Evolutionary conservation across 2,113 vertebrate genomes (phyloP).

Genomic region (Capricornis sumatraensis): DNA sequence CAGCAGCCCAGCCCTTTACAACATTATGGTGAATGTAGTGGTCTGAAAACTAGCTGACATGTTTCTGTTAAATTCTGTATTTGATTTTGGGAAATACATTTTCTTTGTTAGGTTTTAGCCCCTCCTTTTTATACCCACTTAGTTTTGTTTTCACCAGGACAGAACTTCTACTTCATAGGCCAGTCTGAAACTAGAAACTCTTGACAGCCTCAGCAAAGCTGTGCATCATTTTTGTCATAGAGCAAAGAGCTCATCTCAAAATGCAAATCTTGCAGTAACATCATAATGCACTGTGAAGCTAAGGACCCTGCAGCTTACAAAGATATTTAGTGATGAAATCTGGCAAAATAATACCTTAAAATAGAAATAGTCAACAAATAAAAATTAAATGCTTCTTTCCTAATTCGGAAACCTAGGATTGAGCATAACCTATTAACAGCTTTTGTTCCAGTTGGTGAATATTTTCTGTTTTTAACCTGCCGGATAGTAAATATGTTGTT

Average conservation of each 20-base stretch:
- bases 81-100: background rate
- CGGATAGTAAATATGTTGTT: background rate
- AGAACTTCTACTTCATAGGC: background rate
- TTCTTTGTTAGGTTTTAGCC: background rate
- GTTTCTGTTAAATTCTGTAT: background rate
- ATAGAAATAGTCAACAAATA: background rate
- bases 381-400: background rate
- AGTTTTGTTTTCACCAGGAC: slow-evolving; percentile 27
- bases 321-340: background rate
- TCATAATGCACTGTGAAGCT: background rate
- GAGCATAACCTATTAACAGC: background rate
- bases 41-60: background rate
- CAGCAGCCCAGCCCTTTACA: background rate
- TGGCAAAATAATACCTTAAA: background rate
- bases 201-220: background rate
- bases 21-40: background rate
- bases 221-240: background rate
- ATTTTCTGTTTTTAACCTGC: background rate
- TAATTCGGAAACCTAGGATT: background rate
- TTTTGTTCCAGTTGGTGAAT: background rate
- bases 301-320: background rate
- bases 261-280: background rate
- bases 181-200: background rate
- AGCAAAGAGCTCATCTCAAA: background rate
- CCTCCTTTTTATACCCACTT: background rate